These are phyloP conservation scores for Lates japonicus DNA, from an alignment of 2,797 vertebrate species.

Conservation along the genomic window DNA sequence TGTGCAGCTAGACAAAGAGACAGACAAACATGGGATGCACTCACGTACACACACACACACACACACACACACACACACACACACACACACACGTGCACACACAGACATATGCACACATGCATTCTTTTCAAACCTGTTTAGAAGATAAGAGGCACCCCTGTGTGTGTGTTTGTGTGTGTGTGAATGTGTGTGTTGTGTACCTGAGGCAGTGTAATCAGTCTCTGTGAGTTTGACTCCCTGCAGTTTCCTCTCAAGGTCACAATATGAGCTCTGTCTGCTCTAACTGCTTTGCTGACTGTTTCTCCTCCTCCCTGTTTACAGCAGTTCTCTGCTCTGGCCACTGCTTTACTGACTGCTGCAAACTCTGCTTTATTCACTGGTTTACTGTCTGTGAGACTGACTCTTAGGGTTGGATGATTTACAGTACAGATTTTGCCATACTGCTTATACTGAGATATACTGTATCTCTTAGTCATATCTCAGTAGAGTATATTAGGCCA, in stretches of 20 bases:
- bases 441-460: not conserved
- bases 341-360: not conserved
- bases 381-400: not conserved
- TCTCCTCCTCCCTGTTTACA: constrained; percentile 1
- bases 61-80: too few species aligned
- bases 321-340: not conserved
- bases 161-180: constrained; percentile 1
- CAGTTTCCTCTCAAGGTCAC: constrained; percentile 62
- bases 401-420: not conserved
- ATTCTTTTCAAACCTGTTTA: too few species aligned
- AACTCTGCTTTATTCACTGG: not conserved
- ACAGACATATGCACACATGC: too few species aligned
- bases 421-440: not conserved
- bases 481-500: not conserved
- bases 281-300: not conserved
- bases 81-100: too few species aligned
- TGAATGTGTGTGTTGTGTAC: constrained; percentile 8
- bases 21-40: not conserved
- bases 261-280: constrained; percentile 35
- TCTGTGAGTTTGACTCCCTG: constrained; percentile 38
- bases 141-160: not conserved
- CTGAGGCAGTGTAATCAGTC: constrained; percentile 54
- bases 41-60: not conserved
- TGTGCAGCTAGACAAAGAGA: not conserved
- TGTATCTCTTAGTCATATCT: not conserved